Evolutionary conservation across 2,797 vertebrate genomes (phyloP), one percentile per base, ranked within the genome.

Genomic region (Huso huso): DNA sequence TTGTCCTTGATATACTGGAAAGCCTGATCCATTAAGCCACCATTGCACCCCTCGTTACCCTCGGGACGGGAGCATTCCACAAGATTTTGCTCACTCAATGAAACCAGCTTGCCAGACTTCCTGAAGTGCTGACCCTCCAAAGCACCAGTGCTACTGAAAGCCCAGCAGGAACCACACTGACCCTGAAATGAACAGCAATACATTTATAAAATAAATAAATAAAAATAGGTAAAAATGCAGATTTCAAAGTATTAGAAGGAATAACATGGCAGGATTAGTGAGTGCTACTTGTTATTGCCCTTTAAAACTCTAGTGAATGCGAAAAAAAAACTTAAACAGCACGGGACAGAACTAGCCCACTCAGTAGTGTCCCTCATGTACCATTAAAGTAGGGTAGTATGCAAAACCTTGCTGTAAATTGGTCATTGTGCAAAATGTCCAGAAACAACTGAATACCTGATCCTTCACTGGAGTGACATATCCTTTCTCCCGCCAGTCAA

Each of bases 121-220:
- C 81, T 90, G 77, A 92, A 96, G 51, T 87, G 73, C 78, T 99
- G 96, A 15, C 95, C 96, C 88, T 99, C 96, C 68, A 99, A 83
- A 58, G 94, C 84, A 1, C 96, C 95, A 0, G 92, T 94, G 53
- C 94, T 85, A 69, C 95, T 99, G 80, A 98, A 99, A 12, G 96
- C 94, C 96, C 96, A 99, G 85, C 95, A 99, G 50, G 95, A 98
- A 48, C 95, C 96, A 72, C 96, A 99, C 1, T 93, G 86, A 70
- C 93, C 93, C 96, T 99, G 73, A 62, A 66, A 48, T 37, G 23
- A 37, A 37, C 23, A 37, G 23, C 23, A 37, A 37, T 3, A 37
- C 23, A 37, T 37, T 37, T 37, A 37, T 2, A 37, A 37, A 37
- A 37, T 1, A 37, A 37, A 37, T 2, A 37, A 4, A 37, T 2